Evolutionary conservation across 2,797 vertebrate species (phyloP).

Genomic region (Scolopax rusticola): DNA sequence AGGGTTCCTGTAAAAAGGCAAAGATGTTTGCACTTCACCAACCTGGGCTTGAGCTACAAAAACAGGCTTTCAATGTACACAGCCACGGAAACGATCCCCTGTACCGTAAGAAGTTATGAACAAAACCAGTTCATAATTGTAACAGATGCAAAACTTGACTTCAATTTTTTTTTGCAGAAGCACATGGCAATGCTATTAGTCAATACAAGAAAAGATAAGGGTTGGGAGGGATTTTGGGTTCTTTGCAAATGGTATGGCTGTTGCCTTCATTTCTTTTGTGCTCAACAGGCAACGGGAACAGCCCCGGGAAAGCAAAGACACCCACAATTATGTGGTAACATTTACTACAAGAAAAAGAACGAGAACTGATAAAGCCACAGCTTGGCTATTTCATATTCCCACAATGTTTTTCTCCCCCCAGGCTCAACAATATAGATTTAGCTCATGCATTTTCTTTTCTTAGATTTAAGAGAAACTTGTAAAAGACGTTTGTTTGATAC

Average conservation of each 20-base stretch:
- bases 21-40: neutral
- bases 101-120: neutral
- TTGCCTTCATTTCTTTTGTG: neutral
- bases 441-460: neutral
- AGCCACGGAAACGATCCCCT: neutral
- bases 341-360: neutral
- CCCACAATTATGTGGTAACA: rapidly evolving
- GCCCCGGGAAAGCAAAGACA: neutral
- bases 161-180: neutral
- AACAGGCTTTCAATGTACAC: neutral
- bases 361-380: neutral
- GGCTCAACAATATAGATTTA: neutral
- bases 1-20: neutral
- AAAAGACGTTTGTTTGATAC: neutral
- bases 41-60: neutral
- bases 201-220: neutral
- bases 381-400: neutral
- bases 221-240: neutral
- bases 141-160: neutral
- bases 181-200: neutral
- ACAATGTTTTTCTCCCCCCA: neutral
- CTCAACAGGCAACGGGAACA: neutral
- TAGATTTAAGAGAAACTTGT: neutral
- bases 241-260: neutral
- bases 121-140: neutral